Evolutionary conservation across 1,140 invertebrate species (phyloP), one percentile per base, ranked within the genome.

Genomic region (Melitaea cinxia): DNA sequence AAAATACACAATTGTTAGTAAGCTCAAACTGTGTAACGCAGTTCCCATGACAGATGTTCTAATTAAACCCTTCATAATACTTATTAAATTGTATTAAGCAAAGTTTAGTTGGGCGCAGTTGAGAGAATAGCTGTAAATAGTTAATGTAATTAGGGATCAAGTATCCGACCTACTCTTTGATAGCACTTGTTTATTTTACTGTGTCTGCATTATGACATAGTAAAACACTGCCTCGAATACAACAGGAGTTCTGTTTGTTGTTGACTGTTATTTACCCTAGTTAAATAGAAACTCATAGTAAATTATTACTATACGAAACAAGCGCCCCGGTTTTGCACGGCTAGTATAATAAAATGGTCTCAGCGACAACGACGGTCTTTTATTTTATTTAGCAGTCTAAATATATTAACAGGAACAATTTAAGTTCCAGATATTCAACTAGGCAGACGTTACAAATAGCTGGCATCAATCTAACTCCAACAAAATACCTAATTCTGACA

Each of bases 111-210:
- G 42, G 10, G 42, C 42, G 5, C 10, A n/a, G 21, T 12, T 3
- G 17, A 47, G 42, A 10, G 17, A 47, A 47, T 21, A 10, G 23
- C 2, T 23, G 42, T 47, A 24, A 47, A 47, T 47, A 47, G 7
- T 47, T 47, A 47, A 47, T 23, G 42, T 47, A 21, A 47, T 47
- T 47, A 47, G 21, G 21, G 42, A 47, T 21, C 19, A 47, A 23
- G 17, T 47, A 14, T 23, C 21, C 19, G 42, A 47, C 42, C 42
- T 23, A 47, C n/a, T n/a, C n/a, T n/a, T n/a, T n/a, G 21, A 47
- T 47, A 47, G 1, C 23, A 19, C 10, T 21, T 47, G 42, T 47
- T 45, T 47, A 47, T n/a, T 23, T 21, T 23, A 21, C 42, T 23
- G 14, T 4, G n/a, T 17, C 6, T 39, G 23, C 17, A 2, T 47